Conservation (phyloP, 2,113 vertebrate genomes). For the Beaufortia kweichowensis region DNA sequence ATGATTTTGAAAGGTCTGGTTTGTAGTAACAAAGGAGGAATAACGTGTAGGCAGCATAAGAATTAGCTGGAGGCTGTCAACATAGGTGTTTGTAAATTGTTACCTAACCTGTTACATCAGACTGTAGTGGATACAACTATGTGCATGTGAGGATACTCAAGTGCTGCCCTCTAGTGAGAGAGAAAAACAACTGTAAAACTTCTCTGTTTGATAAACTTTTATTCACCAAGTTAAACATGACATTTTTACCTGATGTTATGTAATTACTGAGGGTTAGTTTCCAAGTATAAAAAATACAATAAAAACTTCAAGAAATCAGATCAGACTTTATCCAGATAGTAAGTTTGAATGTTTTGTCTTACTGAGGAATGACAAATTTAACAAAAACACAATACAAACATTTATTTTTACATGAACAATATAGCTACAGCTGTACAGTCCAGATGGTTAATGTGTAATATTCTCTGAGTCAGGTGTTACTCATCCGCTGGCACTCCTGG, state of each 20-base stretch:
- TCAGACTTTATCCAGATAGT: too few species aligned
- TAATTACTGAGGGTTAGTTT: too few species aligned
- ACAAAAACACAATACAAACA: background rate
- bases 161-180: constrained; percentile 32
- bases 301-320: too few species aligned
- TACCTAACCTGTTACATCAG: constrained; percentile 34
- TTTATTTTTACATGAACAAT: background rate
- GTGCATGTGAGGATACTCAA: background rate
- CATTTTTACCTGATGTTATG: too few species aligned
- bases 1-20: background rate
- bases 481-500: background rate
- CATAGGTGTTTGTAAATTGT: background rate
- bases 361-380: background rate
- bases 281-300: too few species aligned
- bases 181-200: background rate
- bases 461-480: background rate
- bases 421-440: background rate
- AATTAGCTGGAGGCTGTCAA: background rate
- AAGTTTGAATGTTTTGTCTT: background rate
- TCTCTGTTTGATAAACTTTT: background rate
- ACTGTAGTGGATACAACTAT: background rate
- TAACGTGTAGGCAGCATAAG: background rate
- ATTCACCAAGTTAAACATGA: background rate
- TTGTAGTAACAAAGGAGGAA: background rate
- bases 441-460: background rate